These are phyloP conservation scores for Eupithecia abbreviata DNA, from an alignment of 2,888 invertebrate species.

Conservation along the genomic window DNA sequence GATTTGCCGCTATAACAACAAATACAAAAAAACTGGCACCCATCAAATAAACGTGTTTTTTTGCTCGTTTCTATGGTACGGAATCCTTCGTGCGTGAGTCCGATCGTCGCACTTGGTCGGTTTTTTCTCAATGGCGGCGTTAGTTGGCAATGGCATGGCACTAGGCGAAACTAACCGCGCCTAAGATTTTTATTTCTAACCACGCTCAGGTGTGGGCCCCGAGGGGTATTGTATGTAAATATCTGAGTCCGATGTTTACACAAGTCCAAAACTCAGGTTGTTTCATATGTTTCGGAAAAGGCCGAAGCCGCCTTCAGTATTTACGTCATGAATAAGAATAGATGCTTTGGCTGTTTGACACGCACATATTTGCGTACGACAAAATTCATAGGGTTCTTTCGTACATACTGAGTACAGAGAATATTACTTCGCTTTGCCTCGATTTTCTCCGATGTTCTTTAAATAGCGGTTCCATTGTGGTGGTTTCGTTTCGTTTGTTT, in stretches of 20 bases:
- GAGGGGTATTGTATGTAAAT: conserved; percentile 35
- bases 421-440: background rate
- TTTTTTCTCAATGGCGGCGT: background rate
- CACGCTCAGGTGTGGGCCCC: conserved; percentile 33
- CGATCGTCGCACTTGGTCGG: no score
- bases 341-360: conserved; percentile 11
- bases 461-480: background rate
- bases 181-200: background rate
- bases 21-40: no score
- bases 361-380: conserved; percentile 7
- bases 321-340: conserved; percentile 26
- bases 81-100: no score
- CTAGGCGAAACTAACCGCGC: background rate
- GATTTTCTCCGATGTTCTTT: background rate
- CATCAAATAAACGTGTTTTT: no score
- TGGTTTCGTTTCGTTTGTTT: background rate
- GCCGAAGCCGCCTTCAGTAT: conserved; percentile 27
- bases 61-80: no score
- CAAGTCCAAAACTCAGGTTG: conserved; percentile 20
- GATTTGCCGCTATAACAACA: no score
- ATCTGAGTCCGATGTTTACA: conserved; percentile 33
- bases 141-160: background rate
- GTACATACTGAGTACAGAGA: background rate
- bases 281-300: conserved; percentile 34
- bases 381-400: conserved; percentile 6